Percentiles rank a stretch among this genome's conserved stretches.
These are phyloP conservation scores for Falco naumanni DNA, from an alignment of 2,797 vertebrate genomes.

Conservation along the genomic window DNA sequence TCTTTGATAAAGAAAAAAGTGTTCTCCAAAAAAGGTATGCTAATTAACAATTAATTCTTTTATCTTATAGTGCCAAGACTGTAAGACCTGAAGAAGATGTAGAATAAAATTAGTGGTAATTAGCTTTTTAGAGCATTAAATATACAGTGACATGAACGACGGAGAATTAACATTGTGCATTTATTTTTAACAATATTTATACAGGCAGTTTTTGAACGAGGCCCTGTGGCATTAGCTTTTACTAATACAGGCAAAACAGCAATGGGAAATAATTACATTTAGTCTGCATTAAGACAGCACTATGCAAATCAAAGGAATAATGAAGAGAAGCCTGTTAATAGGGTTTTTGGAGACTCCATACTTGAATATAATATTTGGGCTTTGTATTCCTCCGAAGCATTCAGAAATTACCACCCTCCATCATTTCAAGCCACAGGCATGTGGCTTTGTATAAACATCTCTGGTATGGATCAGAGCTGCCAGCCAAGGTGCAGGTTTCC, in stretches of 20 bases:
- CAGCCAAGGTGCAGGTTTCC: not conserved
- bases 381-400: not conserved
- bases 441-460: not conserved
- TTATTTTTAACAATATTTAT: constrained; percentile 63
- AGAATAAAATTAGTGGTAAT: constrained; percentile 50
- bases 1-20: constrained; percentile 42
- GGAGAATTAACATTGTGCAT: constrained; percentile 32
- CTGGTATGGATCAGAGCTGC: fast-evolving
- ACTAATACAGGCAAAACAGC: not conserved
- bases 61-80: constrained; percentile 26
- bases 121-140: constrained; percentile 57
- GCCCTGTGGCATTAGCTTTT: constrained; percentile 5
- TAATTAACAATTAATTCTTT: constrained; percentile 72
- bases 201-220: constrained; percentile 18
- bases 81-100: constrained; percentile 41
- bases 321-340: constrained; percentile 29
- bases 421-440: not conserved
- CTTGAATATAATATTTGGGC: not conserved
- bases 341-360: not conserved
- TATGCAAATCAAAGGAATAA: constrained; percentile 49
- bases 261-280: constrained; percentile 23
- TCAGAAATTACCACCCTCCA: not conserved
- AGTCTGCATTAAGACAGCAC: constrained; percentile 26
- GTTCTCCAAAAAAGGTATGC: not conserved
- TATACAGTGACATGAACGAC: constrained; percentile 29